These are phyloP conservation scores for Limnephilus lunatus DNA, from an alignment of 2,888 invertebrate species.

Conservation along the genomic window DNA sequence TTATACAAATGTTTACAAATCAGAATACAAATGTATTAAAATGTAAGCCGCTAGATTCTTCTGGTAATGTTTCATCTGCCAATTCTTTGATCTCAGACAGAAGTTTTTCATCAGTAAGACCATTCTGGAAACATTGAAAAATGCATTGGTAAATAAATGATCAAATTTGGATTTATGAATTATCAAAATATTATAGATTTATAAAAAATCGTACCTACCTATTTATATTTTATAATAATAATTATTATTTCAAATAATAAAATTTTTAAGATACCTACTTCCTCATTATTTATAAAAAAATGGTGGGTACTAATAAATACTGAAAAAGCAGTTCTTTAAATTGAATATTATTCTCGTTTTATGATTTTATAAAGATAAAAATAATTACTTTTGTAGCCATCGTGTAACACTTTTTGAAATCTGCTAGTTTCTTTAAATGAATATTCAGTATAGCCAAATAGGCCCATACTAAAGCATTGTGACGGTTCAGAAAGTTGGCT, in stretches of 20 bases:
- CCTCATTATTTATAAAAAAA: too few species aligned
- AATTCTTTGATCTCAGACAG: slow-evolving; percentile 17
- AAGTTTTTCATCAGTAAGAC: slow-evolving; percentile 38
- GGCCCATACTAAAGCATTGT: slow-evolving; percentile 42
- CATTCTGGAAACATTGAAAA: slow-evolving; percentile 50
- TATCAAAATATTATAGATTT: background rate
- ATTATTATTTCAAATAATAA: too few species aligned
- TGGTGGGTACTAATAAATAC: background rate
- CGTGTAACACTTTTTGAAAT: slow-evolving; percentile 45
- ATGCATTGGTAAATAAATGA: background rate
- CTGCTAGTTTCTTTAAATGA: background rate
- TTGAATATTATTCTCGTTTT: background rate
- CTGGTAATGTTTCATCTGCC: background rate
- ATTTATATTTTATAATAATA: too few species aligned
- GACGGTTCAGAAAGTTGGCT: slow-evolving; percentile 38
- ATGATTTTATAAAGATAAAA: background rate
- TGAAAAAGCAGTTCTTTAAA: background rate
- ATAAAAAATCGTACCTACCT: too few species aligned
- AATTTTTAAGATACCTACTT: too few species aligned
- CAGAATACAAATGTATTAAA: background rate
- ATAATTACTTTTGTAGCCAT: slow-evolving; percentile 51
- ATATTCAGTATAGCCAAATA: slow-evolving; percentile 42
- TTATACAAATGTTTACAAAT: background rate
- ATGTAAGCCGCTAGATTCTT: slow-evolving; percentile 12
- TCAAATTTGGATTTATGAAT: background rate